phyloP scores from a whole-genome alignment of 2,113 vertebrate genomes.

The Hyperopisus bebe region DNA sequence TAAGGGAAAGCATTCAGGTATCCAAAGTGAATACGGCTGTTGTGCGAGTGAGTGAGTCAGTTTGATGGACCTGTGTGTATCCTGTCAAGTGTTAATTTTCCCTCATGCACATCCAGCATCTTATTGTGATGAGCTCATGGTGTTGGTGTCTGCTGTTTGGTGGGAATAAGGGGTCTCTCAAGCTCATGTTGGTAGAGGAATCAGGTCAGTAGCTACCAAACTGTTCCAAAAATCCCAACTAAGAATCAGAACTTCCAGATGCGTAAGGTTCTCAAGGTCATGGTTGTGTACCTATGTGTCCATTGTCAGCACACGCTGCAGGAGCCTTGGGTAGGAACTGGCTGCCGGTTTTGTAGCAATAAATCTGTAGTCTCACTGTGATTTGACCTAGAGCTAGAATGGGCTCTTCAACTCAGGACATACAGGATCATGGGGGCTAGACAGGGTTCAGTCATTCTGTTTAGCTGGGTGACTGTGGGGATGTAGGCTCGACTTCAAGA shows the following conservation, averaged over 20 bases:
- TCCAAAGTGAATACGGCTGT: not conserved
- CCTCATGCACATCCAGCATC: not conserved
- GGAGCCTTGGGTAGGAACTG: not conserved
- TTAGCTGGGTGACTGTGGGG: not conserved
- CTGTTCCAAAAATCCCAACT: not conserved
- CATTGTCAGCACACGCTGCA: not conserved
- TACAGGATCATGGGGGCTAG: not conserved
- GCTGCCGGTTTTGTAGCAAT: not conserved
- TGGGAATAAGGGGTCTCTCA: not conserved
- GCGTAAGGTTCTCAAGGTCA: not conserved
- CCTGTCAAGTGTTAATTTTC: not conserved
- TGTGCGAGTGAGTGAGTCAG: not conserved
- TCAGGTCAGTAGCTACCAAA: not conserved
- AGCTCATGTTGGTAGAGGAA: not conserved
- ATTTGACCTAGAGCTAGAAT: not conserved
- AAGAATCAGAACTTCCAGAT: not conserved
- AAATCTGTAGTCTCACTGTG: not conserved
- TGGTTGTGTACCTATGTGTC: not conserved
- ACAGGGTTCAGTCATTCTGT: not conserved
- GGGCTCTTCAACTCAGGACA: not conserved
- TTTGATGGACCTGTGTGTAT: not conserved
- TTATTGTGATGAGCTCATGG: not conserved
- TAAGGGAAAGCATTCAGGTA: not conserved
- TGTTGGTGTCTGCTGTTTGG: not conserved
- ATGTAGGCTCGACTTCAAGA: not conserved